Evolutionary conservation across 2,797 vertebrate genomes (phyloP).

Genomic region (Chrysocyon brachyurus): DNA sequence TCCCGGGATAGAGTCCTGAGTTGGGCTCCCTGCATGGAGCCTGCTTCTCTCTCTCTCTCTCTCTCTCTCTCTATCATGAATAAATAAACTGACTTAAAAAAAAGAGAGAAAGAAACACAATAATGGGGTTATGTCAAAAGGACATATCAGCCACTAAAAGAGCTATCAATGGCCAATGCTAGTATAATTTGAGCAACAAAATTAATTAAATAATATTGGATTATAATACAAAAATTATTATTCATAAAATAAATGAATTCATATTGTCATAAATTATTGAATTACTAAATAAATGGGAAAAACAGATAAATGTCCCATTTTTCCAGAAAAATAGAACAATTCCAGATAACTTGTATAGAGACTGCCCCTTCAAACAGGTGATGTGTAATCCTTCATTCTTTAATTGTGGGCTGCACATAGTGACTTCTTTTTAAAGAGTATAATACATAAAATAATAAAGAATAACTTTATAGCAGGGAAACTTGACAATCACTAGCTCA

Average conservation of each 20-base stretch:
- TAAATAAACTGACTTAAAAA: no score
- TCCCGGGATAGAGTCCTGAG: no score
- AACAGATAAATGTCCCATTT: not conserved
- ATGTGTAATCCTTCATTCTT: not conserved
- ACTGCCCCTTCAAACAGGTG: not conserved
- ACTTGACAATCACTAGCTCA: not conserved
- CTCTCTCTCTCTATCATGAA: no score
- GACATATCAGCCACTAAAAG: not conserved
- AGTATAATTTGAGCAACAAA: not conserved
- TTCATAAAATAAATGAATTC: not conserved
- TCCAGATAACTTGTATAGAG: not conserved
- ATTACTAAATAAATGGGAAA: not conserved
- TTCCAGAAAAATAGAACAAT: not conserved
- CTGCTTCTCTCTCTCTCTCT: no score
- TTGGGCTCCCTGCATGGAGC: no score
- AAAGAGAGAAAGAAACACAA: not conserved
- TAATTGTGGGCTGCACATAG: not conserved
- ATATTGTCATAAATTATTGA: not conserved
- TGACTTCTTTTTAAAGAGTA: not conserved
- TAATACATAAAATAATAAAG: not conserved
- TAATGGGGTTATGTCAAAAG: not conserved
- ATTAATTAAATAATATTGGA: not conserved
- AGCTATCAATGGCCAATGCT: not conserved
- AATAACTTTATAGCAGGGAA: not conserved
- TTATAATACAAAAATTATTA: not conserved